Evolutionary conservation across 2,797 vertebrate genomes (phyloP).

Genomic region (Poeciliopsis gracilis): DNA sequence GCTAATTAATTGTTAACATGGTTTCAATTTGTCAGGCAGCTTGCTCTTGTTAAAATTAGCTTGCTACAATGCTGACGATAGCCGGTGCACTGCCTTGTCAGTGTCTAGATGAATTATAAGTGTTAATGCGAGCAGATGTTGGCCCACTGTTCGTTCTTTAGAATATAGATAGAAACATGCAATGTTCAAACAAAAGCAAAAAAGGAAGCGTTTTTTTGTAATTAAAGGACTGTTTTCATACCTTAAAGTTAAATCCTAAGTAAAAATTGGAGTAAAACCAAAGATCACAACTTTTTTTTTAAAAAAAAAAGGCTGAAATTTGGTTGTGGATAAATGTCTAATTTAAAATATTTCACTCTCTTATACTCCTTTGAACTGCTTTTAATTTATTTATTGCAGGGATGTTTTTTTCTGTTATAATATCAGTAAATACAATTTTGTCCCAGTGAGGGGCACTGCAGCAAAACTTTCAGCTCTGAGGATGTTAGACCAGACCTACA

Average conservation of each 20-base stretch:
- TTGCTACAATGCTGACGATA: constrained; percentile 62
- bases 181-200: neutral
- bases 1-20: constrained; percentile 78
- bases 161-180: constrained; percentile 38
- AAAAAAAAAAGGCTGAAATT: neutral
- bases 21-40: constrained; percentile 75
- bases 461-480: constrained; percentile 51
- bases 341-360: neutral
- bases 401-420: constrained; percentile 10
- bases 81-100: constrained; percentile 57
- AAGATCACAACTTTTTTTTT: neutral
- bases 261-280: neutral
- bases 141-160: constrained; percentile 25
- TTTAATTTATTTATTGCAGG: neutral
- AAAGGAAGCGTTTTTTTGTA: neutral
- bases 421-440: constrained; percentile 59
- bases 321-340: neutral
- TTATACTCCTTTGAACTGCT: neutral
- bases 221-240: neutral
- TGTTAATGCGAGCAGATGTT: constrained; percentile 66
- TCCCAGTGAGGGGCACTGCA: constrained; percentile 79
- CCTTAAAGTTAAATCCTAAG: neutral
- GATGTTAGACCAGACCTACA: constrained; percentile 22
- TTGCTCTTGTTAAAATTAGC: constrained; percentile 54
- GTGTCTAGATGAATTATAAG: constrained; percentile 71